Evolutionary conservation across 2,888 invertebrate genomes (phyloP), one percentile per base, ranked within the genome.

Genomic region (Drosophila engyochracea): DNA sequence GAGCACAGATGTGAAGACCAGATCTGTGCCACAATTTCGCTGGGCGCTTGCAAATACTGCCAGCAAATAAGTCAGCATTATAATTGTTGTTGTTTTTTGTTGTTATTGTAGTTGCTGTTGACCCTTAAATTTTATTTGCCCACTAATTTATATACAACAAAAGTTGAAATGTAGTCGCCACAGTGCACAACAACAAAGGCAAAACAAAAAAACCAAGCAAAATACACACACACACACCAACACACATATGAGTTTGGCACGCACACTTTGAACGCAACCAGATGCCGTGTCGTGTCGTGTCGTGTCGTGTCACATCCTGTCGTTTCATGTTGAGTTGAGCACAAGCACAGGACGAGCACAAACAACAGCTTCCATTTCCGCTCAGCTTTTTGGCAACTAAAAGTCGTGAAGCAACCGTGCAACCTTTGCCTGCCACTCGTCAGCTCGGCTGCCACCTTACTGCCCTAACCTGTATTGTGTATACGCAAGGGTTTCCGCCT

Each of bases 331-430:
- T 51, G 63, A 68, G 78, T 60, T 68, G n/a, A 65, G 57, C 72
- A 54, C 55, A 70, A 66, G 70, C 68, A 33, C 55, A 68, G 69
- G 37, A 74, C 68, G 69, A 71, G 79, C 77, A 79, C 79, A 70
- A 47, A 16, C 47, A 85, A 85, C 85, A 88, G 85, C 83, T 83
- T 85, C 85, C 85, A 85, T 74, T 83, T 88, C 85, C 88, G 88
- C 63, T 79, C 72, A 67, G 74, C 82, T 52, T 71, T 78, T 74
- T 73, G 64, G 41, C 35, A 39, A 58, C 51, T 35, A 39, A 47
- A 25, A 25, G 22, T 52, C 58, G 52, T 58, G 53, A 33, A 25
- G 58, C 53, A 53, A 60, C 12, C 68, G 39, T 28, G 54, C 54
- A 67, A 68, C 53, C 53, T 59, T 54, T 47, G 61, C 75, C 25